These are phyloP conservation scores for Agrilus planipennis DNA, from an alignment of 1,140 invertebrate species.

Conservation along the genomic window DNA sequence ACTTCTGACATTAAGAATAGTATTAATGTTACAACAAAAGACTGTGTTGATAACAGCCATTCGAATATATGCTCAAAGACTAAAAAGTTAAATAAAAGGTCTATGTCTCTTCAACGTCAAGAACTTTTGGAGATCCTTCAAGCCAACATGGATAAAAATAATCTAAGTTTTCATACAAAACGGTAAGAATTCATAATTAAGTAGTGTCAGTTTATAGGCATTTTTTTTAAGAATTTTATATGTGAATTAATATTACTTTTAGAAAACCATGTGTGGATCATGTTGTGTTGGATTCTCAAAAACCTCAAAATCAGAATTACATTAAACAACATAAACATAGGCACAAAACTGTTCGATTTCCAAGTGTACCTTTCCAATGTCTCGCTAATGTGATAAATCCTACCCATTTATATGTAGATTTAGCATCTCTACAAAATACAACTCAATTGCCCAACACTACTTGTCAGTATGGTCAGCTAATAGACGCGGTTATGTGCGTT, in stretches of 20 bases:
- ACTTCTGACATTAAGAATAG: conserved; percentile 12
- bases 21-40: conserved; percentile 11
- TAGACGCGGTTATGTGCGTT: conserved; percentile 21
- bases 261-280: conserved; percentile 19
- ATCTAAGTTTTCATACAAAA: conserved; percentile 67
- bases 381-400: conserved; percentile 17
- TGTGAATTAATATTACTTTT: conserved; percentile 11
- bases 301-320: conserved; percentile 1
- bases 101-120: conserved; percentile 62
- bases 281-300: conserved; percentile 8
- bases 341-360: conserved; percentile 8
- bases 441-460: conserved; percentile 15
- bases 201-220: too few relatives aligned
- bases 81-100: conserved; percentile 38
- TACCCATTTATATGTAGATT: conserved; percentile 21
- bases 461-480: conserved; percentile 19
- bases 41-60: conserved; percentile 10
- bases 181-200: too few relatives aligned
- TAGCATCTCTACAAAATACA: conserved; percentile 17
- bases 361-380: conserved; percentile 12
- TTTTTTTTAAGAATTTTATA: conserved; percentile 8
- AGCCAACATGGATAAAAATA: conserved; percentile 85
- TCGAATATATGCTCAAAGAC: conserved; percentile 16
- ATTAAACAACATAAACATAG: conserved; percentile 10
- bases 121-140: conserved; percentile 77